Conservation (phyloP, 1,140 invertebrate genomes). For the Ostrea denselamellosa region DNA sequence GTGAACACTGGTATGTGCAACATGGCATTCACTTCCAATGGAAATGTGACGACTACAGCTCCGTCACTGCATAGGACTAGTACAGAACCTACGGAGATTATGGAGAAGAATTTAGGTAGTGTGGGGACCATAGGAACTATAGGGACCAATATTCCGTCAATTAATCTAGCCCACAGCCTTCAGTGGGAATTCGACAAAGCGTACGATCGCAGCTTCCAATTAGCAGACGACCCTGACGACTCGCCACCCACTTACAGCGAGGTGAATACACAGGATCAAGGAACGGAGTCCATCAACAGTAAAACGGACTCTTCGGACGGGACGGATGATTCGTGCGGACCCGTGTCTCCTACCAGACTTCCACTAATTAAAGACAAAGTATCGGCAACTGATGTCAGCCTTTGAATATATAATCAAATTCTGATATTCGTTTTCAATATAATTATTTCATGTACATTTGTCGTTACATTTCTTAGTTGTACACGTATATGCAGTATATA, state of each 20-base stretch:
- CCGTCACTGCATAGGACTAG: neutral
- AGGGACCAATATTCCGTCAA: constrained; percentile 40
- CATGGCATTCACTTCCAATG: constrained; percentile 47
- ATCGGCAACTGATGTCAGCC: neutral
- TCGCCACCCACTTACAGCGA: neutral
- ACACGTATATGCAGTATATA: too few relatives aligned
- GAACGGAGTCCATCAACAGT: neutral
- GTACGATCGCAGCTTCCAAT: constrained; percentile 54
- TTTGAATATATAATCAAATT: neutral
- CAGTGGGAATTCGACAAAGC: constrained; percentile 57
- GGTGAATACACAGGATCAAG: neutral
- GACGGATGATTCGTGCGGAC: neutral
- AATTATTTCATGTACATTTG: neutral
- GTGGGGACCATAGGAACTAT: constrained; percentile 54
- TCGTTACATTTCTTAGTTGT: neutral
- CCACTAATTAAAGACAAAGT: neutral
- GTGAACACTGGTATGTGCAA: constrained; percentile 42
- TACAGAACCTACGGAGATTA: neutral
- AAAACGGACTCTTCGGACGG: constrained; percentile 2
- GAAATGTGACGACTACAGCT: neutral
- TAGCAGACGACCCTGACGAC: constrained; percentile 23
- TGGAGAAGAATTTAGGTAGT: constrained; percentile 35
- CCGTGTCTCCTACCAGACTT: neutral
- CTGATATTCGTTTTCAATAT: neutral
- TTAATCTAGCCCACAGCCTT: constrained; percentile 53